Evolutionary conservation across 2,113 vertebrate species (phyloP).

Genomic region (Paramormyrops kingsleyae): DNA sequence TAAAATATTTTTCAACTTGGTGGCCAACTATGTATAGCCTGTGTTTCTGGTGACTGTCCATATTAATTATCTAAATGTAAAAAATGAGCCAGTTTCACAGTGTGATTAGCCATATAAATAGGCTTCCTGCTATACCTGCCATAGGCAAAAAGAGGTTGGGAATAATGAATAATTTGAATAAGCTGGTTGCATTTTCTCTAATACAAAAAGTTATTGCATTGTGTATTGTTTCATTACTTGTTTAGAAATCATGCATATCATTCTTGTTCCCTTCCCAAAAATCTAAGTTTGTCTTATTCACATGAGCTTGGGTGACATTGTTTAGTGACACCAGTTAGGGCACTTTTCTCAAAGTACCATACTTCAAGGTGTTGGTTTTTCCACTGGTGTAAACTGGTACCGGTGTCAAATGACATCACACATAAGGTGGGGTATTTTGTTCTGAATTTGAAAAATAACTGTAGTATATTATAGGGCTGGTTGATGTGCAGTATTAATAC

Average conservation of each 20-base stretch:
- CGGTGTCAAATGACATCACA: too few species aligned
- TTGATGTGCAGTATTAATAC: too few species aligned
- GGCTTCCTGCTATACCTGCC: background rate
- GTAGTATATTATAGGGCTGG: too few species aligned
- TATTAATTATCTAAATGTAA: background rate
- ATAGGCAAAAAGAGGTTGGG: background rate
- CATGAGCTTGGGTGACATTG: background rate
- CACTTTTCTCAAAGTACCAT: background rate
- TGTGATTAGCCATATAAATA: background rate
- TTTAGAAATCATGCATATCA: background rate
- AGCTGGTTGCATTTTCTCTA: background rate
- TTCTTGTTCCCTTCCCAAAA: background rate
- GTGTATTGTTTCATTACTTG: background rate
- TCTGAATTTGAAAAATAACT: too few species aligned
- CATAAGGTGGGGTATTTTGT: too few species aligned
- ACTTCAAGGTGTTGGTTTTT: too few species aligned
- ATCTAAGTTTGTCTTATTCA: background rate
- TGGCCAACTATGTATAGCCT: background rate
- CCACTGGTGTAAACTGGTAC: too few species aligned
- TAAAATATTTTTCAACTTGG: background rate
- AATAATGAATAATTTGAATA: background rate
- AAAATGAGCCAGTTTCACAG: background rate
- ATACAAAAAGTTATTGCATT: background rate
- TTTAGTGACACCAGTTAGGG: background rate
- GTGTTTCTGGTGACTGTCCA: background rate